Evolutionary conservation across 1,140 invertebrate genomes (phyloP).

Genomic region (Papilio xuthus): DNA sequence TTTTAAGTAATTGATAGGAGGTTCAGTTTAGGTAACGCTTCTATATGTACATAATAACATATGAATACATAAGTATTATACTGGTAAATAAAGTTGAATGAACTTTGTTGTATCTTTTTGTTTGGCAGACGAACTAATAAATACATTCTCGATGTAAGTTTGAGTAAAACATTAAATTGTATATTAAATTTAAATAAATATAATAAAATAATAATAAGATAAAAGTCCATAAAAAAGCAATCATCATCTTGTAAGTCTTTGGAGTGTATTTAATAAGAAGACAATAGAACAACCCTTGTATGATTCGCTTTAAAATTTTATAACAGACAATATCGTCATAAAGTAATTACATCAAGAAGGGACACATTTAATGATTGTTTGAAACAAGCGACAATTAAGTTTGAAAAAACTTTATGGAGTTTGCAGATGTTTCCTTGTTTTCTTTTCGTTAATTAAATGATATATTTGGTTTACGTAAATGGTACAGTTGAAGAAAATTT

Average conservation of each 20-base stretch:
- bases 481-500: too few relatives aligned
- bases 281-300: conserved; percentile 1
- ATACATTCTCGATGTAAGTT: too few relatives aligned
- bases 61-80: too few relatives aligned
- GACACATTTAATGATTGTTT: conserved; percentile 10
- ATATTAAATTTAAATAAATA: too few relatives aligned
- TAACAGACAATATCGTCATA: background rate
- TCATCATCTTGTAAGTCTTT: background rate
- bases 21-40: background rate
- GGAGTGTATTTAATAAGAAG: conserved; percentile 15
- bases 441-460: background rate
- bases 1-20: background rate
- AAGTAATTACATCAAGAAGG: conserved; percentile 14
- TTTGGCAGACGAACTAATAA: too few relatives aligned
- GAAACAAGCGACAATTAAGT: conserved; percentile 3
- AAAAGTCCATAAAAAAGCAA: background rate
- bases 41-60: background rate
- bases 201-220: background rate
- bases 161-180: too few relatives aligned
- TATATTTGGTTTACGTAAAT: too few relatives aligned
- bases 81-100: too few relatives aligned
- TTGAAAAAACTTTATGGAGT: background rate
- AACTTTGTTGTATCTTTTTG: too few relatives aligned
- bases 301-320: conserved; percentile 6
- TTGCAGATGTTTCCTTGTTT: background rate